Evolutionary conservation across 30 jellyfish, hydroid and myxozoan species (phyloP).

Genomic region (Hydractinia echinata): DNA sequence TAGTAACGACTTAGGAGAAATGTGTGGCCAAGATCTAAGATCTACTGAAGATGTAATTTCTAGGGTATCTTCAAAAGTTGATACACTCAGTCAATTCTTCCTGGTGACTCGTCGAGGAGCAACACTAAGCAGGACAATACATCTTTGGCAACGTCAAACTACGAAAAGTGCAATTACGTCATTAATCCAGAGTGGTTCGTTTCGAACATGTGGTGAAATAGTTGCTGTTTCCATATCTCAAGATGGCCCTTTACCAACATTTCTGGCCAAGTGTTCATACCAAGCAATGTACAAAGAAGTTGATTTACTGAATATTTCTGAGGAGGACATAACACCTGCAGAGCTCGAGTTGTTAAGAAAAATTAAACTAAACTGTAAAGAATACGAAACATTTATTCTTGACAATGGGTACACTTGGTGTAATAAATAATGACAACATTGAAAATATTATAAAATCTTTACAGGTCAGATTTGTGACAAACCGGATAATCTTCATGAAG

Average conservation of each 20-base stretch:
- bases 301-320: not conserved
- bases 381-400: not conserved
- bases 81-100: too few relatives aligned
- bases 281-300: not conserved
- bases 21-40: too few relatives aligned
- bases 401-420: conserved; percentile 27
- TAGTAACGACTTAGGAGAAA: too few relatives aligned
- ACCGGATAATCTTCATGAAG: not conserved
- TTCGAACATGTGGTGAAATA: not conserved
- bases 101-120: too few relatives aligned
- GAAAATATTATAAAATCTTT: not conserved
- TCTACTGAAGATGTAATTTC: too few relatives aligned
- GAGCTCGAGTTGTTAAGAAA: not conserved
- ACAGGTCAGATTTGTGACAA: too few relatives aligned
- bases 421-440: not conserved
- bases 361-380: not conserved
- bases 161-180: too few relatives aligned
- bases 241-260: not conserved
- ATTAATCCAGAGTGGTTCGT: not conserved
- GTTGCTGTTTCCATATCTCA: not conserved
- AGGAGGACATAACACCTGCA: not conserved
- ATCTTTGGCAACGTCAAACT: too few relatives aligned
- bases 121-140: too few relatives aligned
- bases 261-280: not conserved
- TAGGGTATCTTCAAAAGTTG: too few relatives aligned